A percentile compares a stretch with the other conserved stretches of the same genome.
These are phyloP conservation scores for Morone saxatilis DNA, from an alignment of 2,113 vertebrate species.

Conservation along the genomic window DNA sequence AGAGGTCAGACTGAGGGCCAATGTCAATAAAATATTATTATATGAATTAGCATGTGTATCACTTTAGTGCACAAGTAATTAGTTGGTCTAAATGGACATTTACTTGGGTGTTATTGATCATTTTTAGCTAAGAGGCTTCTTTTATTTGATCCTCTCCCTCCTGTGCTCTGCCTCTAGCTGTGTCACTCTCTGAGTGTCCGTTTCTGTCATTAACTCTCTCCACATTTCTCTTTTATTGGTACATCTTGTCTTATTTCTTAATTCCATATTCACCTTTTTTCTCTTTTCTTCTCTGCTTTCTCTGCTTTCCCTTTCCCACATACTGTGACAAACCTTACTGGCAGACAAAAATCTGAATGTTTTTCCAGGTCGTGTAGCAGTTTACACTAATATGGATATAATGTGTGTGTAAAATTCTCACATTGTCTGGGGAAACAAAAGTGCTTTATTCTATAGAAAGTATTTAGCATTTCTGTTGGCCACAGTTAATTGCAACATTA, in stretches of 20 bases:
- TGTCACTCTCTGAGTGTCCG: neutral
- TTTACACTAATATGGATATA: neutral
- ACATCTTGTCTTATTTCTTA: neutral
- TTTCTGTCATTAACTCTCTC: neutral
- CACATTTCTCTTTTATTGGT: neutral
- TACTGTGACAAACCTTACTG: neutral
- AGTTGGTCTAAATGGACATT: neutral
- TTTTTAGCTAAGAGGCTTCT: neutral
- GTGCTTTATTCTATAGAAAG: neutral
- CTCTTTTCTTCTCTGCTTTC: neutral
- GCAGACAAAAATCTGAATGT: neutral
- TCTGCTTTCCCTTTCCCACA: neutral
- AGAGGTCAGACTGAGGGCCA: slow-evolving; percentile 5
- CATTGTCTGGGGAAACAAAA: neutral
- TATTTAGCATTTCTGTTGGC: neutral
- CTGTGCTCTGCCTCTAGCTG: neutral
- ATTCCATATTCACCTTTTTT: neutral
- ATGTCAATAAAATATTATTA: slow-evolving; percentile 8
- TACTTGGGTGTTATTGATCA: neutral
- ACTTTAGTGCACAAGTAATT: slow-evolving; percentile 39
- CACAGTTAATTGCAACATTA: neutral
- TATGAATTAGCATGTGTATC: neutral
- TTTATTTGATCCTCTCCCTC: neutral
- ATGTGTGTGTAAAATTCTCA: neutral
- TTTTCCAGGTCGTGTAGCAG: neutral